These are phyloP conservation scores for Montipora foliosa DNA, from an alignment of 64 coral and sea anemone species.

Conservation along the genomic window DNA sequence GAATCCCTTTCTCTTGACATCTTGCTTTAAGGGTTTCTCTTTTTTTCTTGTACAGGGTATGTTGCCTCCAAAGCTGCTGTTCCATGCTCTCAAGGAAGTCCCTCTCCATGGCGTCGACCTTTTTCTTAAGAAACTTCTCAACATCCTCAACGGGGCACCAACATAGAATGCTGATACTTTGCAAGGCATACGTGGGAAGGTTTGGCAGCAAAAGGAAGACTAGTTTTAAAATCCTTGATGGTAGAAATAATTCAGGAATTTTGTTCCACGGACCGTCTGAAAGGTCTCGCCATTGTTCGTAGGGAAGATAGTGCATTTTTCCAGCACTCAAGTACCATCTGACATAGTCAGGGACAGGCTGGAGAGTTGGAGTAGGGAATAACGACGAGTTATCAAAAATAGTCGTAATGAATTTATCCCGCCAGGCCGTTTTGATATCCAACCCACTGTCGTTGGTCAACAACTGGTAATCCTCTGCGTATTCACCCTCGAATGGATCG, in stretches of 20 bases:
- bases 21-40: neutral
- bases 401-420: constrained; percentile 26
- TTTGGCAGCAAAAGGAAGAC: neutral
- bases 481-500: too few relatives aligned
- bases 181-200: neutral
- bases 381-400: constrained; percentile 29
- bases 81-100: neutral
- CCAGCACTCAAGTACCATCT: constrained; percentile 46
- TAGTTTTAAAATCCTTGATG: constrained; percentile 2
- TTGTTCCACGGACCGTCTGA: constrained; percentile 1
- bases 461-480: too few relatives aligned
- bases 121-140: neutral
- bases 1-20: neutral
- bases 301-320: constrained; percentile 18
- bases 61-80: neutral
- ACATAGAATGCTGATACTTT: neutral
- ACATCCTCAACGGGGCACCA: neutral
- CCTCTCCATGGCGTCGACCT: neutral
- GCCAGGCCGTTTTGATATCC: neutral
- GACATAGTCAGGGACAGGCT: constrained; percentile 50
- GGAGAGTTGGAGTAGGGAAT: neutral
- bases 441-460: neutral
- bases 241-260: constrained; percentile 17
- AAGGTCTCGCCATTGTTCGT: neutral
- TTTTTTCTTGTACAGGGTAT: neutral